Base-by-base conservation (phyloP, 1,140 invertebrate species). In the Drosophila santomea region DNA sequence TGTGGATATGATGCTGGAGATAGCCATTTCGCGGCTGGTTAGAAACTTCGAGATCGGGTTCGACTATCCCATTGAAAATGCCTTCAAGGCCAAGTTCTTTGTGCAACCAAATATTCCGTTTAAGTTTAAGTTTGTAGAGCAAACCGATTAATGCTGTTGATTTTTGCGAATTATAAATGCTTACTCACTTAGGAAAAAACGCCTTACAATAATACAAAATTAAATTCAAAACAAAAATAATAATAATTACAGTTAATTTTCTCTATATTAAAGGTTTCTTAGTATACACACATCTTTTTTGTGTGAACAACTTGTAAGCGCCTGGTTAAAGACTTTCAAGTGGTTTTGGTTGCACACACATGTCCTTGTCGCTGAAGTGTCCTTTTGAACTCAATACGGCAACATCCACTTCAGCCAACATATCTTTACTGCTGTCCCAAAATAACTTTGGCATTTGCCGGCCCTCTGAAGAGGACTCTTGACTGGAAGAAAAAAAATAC, bases 1-100 rank as follows among this genome's bases (percentile, higher is more conserved):
- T 74, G 96, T 96, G 4, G 95, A 88, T 43, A 93, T 96, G 79
- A 95, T 96, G 88, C 84, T 96, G 54, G 94, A 95, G 83, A 93
- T 95, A 23, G 94, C 95, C 39, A 63, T 96, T 5, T 91, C 94
- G n/a, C 94, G 94, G 80, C 90, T 96, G 28, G 92, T 95, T 38
- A 92, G 94, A 47, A 93, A 94, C 69, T 95, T 94, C 72, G 71
- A 93, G 23, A 80, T 95, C 3, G 93, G 94, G 35, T 95, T 94
- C 93, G 89, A 93, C 20, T 84, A 92, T 71, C 71, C 91, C 20
- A 78, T 88, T 2, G 82, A 90, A 17, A 74, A 92, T 35, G 76
- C 84, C 1, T 91, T 92, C 43, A 83, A 78, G 52, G 12, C 62
- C 0, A 45, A 78, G 15, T 75, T 92, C 73, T 84, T 92, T 51